These are phyloP conservation scores for Hippocampus zosterae DNA, from an alignment of 2,113 vertebrate genomes.

Conservation along the genomic window DNA sequence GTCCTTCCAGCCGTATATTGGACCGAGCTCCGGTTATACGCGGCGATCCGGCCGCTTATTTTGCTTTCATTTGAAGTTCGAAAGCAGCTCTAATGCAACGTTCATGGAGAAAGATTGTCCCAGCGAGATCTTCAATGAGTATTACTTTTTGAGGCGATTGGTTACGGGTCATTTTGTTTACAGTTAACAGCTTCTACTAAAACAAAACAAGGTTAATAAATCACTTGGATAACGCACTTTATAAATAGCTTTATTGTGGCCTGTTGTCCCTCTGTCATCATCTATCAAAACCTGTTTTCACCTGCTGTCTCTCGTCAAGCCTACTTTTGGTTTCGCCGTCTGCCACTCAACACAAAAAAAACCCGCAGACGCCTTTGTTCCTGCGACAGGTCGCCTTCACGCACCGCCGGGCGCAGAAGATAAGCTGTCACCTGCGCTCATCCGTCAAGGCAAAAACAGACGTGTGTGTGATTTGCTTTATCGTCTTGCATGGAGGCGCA, in stretches of 20 bases:
- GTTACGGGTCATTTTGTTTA: too few species aligned
- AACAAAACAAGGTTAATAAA: too few species aligned
- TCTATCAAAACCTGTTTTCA: not conserved
- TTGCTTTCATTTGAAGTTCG: not conserved
- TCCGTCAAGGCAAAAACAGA: not conserved
- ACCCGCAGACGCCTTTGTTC: slow-evolving; percentile 18
- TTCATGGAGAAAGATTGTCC: not conserved
- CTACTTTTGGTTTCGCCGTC: not conserved
- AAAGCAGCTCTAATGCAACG: not conserved
- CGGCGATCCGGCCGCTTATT: not conserved
- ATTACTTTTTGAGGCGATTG: not conserved
- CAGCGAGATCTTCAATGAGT: not conserved
- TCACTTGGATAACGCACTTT: not conserved
- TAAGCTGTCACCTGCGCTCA: not conserved
- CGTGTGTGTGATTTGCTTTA: not conserved
- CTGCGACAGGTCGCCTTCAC: not conserved
- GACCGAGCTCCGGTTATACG: not conserved
- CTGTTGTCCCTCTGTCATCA: not conserved
- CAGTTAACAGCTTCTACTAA: too few species aligned
- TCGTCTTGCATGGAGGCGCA: not conserved
- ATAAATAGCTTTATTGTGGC: not conserved
- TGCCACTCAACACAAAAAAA: not conserved
- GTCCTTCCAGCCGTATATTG: slow-evolving; percentile 5
- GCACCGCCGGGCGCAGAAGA: not conserved
- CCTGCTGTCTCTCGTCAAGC: not conserved